Base-by-base conservation (phyloP, 2,797 vertebrate species). In the Sibirionetta formosa region DNA sequence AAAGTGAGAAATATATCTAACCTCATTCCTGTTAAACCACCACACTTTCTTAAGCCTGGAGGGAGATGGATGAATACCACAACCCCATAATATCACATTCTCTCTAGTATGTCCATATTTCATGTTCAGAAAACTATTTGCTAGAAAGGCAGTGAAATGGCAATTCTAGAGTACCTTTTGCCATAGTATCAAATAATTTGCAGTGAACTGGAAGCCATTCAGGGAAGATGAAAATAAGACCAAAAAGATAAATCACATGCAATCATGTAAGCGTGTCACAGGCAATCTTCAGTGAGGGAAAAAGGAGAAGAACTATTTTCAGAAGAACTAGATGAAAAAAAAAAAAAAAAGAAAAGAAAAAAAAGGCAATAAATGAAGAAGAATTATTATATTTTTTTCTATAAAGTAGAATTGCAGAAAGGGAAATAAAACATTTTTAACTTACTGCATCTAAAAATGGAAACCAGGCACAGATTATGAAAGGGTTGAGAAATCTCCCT, bases 151-250 rank as follows among this genome's bases (percentile, higher is more conserved):
- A 88, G 58, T 31, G 63, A 93, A 88, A 93, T 46, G 12, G 56
- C 51, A 91, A 75, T 11, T 31, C 60, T n/a, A 64, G 38, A 48
- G 89, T 89, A 72, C 23, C 48, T 84, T 93, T 88, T 83, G 73
- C 88, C 29, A 13, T 66, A 54, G 48, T 64, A 85, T 87, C 64
- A 94, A 89, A 93, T 87, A 87, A 91, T 85, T 92, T 61, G 86
- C 40, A 31, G 26, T 68, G 75, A 91, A 68, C 61, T 93, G 86
- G 82, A 95, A 95, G 12, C 38, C 33, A 58, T 94, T 95, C 79
- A 87, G 69, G 65, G 82, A 93, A 93, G 82, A 91, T 51, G 69
- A 96, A 96, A 94, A 85, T 78, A 82, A 89, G 26, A 71, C 35
- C 44, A 96, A 75, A 75, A 85, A 91, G 24, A 85, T 77, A 89